Evolutionary conservation across 2,113 vertebrate species (phyloP).

Genomic region (Terrapene triunguis): DNA sequence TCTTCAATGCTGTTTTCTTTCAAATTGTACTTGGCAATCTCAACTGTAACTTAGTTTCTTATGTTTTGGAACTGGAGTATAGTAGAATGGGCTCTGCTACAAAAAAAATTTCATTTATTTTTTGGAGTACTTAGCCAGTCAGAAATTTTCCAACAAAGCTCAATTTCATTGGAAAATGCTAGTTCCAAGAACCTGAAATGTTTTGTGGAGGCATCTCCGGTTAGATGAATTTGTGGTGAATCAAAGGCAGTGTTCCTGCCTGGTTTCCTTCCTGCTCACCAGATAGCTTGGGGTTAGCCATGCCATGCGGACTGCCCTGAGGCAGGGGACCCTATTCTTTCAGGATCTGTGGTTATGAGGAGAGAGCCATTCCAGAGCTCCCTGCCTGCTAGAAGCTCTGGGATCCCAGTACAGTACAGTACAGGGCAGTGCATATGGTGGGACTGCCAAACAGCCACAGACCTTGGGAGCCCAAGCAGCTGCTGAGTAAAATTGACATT

Average conservation of each 20-base stretch:
- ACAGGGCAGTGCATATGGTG: not conserved
- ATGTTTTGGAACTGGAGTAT: not conserved
- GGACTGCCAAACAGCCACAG: not conserved
- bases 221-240: not conserved
- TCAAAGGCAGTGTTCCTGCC: too few species aligned
- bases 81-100: not conserved
- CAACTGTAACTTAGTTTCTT: not conserved
- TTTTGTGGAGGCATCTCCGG: not conserved
- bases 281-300: not conserved
- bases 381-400: not conserved
- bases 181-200: not conserved
- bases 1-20: not conserved
- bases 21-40: not conserved
- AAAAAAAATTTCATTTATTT: not conserved
- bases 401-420: not conserved
- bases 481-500: too few species aligned
- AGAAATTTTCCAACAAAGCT: not conserved
- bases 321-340: not conserved
- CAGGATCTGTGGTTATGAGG: not conserved
- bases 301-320: not conserved
- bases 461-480: not conserved
- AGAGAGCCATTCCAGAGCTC: not conserved
- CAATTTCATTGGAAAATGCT: not conserved
- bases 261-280: not conserved
- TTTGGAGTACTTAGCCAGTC: not conserved